Conservation (phyloP, 2,113 vertebrate genomes). For the Nycticryphes semicollaris region DNA sequence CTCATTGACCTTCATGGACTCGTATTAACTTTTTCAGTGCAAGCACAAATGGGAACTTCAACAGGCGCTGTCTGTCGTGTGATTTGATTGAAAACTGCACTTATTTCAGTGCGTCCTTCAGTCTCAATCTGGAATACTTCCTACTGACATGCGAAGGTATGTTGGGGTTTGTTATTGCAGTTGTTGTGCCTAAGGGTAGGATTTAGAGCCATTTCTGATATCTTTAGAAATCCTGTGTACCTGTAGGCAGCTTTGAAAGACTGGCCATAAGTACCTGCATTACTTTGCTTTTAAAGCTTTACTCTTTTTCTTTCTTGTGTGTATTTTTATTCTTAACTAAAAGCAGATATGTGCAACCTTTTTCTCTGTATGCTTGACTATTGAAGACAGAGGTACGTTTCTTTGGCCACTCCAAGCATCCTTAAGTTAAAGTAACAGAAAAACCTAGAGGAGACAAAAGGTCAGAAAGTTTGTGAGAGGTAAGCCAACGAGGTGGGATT, state of each 20-base stretch:
- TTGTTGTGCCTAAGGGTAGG: neutral
- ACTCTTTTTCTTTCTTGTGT: neutral
- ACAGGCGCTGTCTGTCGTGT: constrained; percentile 91
- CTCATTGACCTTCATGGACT: neutral
- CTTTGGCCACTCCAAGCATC: neutral
- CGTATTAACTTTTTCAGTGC: constrained; percentile 76
- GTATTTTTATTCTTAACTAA: neutral
- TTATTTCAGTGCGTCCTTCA: constrained; percentile 89
- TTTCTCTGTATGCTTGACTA: neutral
- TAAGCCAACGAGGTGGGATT: neutral
- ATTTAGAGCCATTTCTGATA: neutral
- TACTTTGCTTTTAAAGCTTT: neutral
- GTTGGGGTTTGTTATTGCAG: neutral
- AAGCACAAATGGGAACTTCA: constrained; percentile 89
- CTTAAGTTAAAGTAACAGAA: neutral
- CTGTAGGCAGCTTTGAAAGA: neutral
- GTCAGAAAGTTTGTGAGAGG: neutral
- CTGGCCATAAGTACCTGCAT: neutral
- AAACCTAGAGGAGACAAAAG: neutral
- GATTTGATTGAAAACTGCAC: constrained; percentile 86
- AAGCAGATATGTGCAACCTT: neutral
- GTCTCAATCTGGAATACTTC: constrained; percentile 84
- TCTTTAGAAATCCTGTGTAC: neutral
- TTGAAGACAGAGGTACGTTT: neutral
- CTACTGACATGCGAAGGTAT: constrained; percentile 90